Evolutionary conservation across 1,140 invertebrate genomes (phyloP).

Genomic region (Caenorhabditis brenneri): DNA sequence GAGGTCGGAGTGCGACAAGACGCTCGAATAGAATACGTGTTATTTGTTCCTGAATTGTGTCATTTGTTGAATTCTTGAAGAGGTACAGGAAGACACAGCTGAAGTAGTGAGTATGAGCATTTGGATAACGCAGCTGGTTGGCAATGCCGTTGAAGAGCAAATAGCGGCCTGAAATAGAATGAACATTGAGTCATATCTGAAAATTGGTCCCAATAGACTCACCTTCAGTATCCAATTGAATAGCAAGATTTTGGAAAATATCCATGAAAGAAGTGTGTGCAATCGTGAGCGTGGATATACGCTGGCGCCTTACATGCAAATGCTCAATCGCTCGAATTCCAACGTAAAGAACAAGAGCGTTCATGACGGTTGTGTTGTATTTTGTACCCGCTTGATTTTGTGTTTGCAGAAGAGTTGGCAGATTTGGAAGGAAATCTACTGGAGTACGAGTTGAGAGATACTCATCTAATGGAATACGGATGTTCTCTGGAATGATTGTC

Average conservation of each 20-base stretch:
- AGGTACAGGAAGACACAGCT: conserved; percentile 93
- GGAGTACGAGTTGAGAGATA: conserved; percentile 92
- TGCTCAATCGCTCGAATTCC: conserved; percentile 87
- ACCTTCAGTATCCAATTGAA: conserved; percentile 95
- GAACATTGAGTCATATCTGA: not conserved
- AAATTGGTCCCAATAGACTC: conserved; percentile 39
- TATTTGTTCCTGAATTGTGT: conserved; percentile 85
- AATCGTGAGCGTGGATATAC: conserved; percentile 92
- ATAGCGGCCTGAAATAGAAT: conserved; percentile 77
- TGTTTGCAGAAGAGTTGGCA: conserved; percentile 85
- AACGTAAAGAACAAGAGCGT: conserved; percentile 94
- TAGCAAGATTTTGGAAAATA: conserved; percentile 97
- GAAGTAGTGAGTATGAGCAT: conserved; percentile 99
- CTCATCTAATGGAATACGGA: conserved; percentile 83
- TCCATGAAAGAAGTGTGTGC: conserved; percentile 95
- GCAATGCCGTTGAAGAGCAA: conserved; percentile 96
- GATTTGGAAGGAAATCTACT: conserved; percentile 90
- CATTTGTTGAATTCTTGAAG: conserved; percentile 95
- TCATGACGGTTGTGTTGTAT: conserved; percentile 95
- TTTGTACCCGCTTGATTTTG: conserved; percentile 37
- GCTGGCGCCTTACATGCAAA: conserved; percentile 77
- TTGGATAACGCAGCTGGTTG: conserved; percentile 96
- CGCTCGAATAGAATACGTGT: conserved; percentile 87
- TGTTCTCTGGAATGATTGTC: conserved; percentile 52
- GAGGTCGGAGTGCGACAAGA: conserved; percentile 94